Conservation (phyloP, 2,888 invertebrate species). For the Catotricha subobsoleta region DNA sequence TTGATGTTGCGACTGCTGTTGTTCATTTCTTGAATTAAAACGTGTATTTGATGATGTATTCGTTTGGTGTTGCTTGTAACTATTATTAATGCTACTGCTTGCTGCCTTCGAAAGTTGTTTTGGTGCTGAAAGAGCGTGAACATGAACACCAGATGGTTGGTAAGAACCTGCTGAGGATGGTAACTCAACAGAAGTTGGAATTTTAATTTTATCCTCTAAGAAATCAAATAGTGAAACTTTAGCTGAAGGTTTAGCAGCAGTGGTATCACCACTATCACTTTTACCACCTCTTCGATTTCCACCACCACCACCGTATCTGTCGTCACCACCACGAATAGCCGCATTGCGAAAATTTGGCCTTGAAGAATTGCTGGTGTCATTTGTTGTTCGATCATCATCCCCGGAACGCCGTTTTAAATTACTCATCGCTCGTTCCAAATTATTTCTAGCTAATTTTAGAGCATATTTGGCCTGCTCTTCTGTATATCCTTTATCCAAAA, state of each 20-base stretch:
- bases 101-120: background rate
- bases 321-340: background rate
- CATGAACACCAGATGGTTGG: too few relatives aligned
- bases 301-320: too few relatives aligned
- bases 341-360: slow-evolving; percentile 5
- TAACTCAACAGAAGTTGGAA: background rate
- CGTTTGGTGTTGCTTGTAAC: too few relatives aligned
- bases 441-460: slow-evolving; percentile 49
- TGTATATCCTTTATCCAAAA: slow-evolving; percentile 61
- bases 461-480: slow-evolving; percentile 61
- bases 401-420: slow-evolving; percentile 39
- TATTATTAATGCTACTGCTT: too few relatives aligned
- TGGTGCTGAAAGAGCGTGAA: background rate
- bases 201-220: slow-evolving; percentile 52
- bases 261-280: slow-evolving; percentile 21
- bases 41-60: too few relatives aligned
- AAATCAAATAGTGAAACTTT: slow-evolving; percentile 69
- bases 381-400: slow-evolving; percentile 4
- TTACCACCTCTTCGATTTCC: slow-evolving; percentile 31
- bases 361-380: slow-evolving; percentile 5
- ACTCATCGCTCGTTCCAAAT: slow-evolving; percentile 52
- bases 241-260: slow-evolving; percentile 49
- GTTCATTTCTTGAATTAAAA: too few relatives aligned
- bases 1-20: too few relatives aligned
- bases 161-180: background rate